Base-by-base conservation (phyloP, 2,888 invertebrate genomes). In the Bhutanitis thaidina region DNA sequence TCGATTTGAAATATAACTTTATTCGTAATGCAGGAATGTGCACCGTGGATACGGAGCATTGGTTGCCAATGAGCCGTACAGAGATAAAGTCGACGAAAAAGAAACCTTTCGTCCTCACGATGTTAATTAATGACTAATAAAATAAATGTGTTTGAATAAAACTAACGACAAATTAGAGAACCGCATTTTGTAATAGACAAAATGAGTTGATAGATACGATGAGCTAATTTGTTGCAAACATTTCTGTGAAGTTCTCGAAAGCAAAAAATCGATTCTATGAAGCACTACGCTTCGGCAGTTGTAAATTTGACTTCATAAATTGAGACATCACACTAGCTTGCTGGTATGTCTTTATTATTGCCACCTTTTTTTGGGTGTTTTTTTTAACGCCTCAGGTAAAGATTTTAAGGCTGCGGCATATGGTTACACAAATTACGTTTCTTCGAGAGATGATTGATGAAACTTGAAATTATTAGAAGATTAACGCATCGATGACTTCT, bases 311-410 rank as follows among this genome's bases (percentile, higher is more conserved):
- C 67, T 73, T 69, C 74, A 80, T 84, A 86, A 84, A 88, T 86
- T 83, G 82, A 89, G 85, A 84, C 73, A 76, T 88, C 79, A 71
- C 70, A 74, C 75, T 71, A 79, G 71, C 78, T 80, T 74, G 79
- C 73, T 71, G 76, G 75, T 69, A 69, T 74, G 76, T 77, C 68
- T 69, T 64, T 63, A 67, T 77, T 77, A 80, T 80, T 84, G 81
- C 82, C 78, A 77, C 74, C 71, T 81, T 86, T 88, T 83, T 85
- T 83, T 72, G 61, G 83, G 72, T 61, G 56, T 48, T 50, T 55
- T 58, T 64, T 66, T 58, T 40, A 50, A 27, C 29, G 45, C 20
- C 46, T 40, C 86, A 87, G 87, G 87, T 87, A 87, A 74, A 74
- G 66, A 69, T 64, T 68, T 53, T 43, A 56, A 60, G 59, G 61